Conservation (phyloP, 1,140 invertebrate genomes). For the Ladona fulva region DNA sequence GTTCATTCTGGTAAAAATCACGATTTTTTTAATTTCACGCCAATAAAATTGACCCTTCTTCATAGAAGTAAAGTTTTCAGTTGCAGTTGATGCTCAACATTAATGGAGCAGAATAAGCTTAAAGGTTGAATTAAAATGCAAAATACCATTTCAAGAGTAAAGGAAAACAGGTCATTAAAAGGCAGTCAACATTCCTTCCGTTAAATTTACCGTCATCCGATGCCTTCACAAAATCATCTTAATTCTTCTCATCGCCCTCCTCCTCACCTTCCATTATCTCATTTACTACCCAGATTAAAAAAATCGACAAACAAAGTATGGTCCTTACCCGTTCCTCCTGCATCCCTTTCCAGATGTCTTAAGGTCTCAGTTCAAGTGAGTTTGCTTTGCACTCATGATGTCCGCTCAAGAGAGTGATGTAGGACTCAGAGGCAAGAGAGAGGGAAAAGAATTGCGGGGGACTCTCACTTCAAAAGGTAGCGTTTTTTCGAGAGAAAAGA, state of each 20-base stretch:
- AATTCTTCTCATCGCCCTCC: neutral
- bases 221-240: no score
- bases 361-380: neutral
- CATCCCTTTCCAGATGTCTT: neutral
- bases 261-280: neutral
- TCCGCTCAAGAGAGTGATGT: neutral
- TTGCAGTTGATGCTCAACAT: no score
- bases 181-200: no score
- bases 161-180: no score
- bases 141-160: no score
- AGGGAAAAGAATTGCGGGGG: neutral
- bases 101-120: no score
- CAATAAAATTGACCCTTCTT: no score
- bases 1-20: no score
- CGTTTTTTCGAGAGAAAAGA: neutral
- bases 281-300: neutral
- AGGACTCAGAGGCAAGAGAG: neutral
- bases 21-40: no score
- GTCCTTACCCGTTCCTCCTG: neutral
- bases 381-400: neutral
- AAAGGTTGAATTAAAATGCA: no score
- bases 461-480: neutral
- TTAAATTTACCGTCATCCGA: no score
- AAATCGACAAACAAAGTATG: neutral
- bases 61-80: no score